Evolutionary conservation across 1,140 invertebrate genomes (phyloP).

Genomic region (Drosophila elegans): DNA sequence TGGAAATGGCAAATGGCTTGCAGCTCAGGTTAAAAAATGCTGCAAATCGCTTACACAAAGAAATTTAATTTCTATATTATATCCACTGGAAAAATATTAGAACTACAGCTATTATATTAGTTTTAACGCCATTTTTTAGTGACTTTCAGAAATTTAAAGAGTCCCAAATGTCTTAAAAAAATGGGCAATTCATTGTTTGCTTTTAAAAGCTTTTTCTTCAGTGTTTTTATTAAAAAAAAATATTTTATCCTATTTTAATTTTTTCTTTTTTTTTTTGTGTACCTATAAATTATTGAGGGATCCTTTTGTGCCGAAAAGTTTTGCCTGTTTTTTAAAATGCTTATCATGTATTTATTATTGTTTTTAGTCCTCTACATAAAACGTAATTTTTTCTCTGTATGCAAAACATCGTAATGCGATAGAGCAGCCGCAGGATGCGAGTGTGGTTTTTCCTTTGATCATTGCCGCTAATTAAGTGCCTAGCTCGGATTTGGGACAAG

Average conservation of each 20-base stretch:
- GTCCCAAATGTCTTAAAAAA: too few species aligned
- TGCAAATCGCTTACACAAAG: slow-evolving; percentile 40
- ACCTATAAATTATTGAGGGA: too few species aligned
- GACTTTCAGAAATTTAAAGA: too few species aligned
- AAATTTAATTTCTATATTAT: background rate
- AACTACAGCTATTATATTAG: too few species aligned
- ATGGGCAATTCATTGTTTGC: too few species aligned
- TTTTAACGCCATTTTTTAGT: background rate
- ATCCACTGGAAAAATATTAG: background rate
- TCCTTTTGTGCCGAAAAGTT: too few species aligned
- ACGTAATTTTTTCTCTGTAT: background rate
- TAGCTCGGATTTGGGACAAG: slow-evolving; percentile 38
- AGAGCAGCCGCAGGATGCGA: slow-evolving; percentile 13
- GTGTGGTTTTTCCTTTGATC: slow-evolving; percentile 30
- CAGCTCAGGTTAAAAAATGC: slow-evolving; percentile 35
- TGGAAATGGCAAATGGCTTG: slow-evolving; percentile 44
- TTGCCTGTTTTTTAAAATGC: too few species aligned
- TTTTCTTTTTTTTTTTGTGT: too few species aligned
- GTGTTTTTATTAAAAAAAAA: too few species aligned
- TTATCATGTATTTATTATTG: too few species aligned
- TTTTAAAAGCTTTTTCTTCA: too few species aligned
- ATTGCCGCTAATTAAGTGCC: slow-evolving; percentile 41
- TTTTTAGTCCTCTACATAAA: background rate
- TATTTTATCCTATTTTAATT: too few species aligned
- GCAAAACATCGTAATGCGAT: slow-evolving; percentile 29